phyloP scores from a whole-genome alignment of 2,797 vertebrate species.

The Lithobates pipiens region DNA sequence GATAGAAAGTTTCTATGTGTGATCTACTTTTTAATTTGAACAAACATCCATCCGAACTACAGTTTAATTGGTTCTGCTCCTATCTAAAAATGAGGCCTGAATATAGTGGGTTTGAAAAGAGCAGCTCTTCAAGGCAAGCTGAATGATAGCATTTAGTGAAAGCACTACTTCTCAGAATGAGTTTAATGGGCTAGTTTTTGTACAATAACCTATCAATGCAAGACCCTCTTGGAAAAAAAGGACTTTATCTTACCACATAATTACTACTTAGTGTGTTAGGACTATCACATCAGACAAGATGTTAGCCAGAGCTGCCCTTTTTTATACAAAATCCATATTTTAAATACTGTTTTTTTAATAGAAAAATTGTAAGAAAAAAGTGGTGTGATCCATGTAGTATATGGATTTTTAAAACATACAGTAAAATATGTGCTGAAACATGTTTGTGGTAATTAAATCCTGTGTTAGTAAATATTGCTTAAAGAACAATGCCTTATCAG shows the following conservation, averaged over 20 bases:
- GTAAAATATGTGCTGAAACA: background rate
- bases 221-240: conserved; percentile 45
- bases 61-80: conserved; percentile 43
- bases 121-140: conserved; percentile 34
- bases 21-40: conserved; percentile 36
- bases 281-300: conserved; percentile 19
- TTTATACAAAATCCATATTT: background rate
- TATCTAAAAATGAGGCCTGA: conserved; percentile 48
- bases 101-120: conserved; percentile 36
- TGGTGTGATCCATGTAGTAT: no score
- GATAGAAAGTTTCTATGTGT: conserved; percentile 30
- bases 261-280: conserved; percentile 27
- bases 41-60: conserved; percentile 27
- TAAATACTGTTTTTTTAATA: background rate
- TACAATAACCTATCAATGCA: conserved; percentile 49
- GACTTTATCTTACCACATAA: conserved; percentile 42
- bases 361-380: background rate
- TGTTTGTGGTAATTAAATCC: no score
- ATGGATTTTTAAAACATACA: background rate
- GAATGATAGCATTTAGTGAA: conserved; percentile 48
- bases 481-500: no score
- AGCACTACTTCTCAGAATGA: conserved; percentile 39
- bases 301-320: conserved; percentile 18
- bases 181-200: conserved; percentile 43
- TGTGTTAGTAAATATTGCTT: no score